Evolutionary conservation across 2,888 invertebrate genomes (phyloP).

Genomic region (Leptinotarsa haldemani): DNA sequence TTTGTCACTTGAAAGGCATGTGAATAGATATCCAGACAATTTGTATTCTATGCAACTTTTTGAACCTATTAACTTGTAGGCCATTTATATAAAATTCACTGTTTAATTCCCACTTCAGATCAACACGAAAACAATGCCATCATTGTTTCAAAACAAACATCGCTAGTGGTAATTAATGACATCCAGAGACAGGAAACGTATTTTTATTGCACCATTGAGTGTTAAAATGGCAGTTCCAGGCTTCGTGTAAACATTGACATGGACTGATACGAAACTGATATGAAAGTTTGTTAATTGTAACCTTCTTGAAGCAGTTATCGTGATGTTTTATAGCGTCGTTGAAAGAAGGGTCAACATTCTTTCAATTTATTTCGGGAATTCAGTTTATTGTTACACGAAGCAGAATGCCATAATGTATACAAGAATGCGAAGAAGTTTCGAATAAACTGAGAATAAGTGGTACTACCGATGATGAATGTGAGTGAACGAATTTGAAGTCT

Average conservation of each 20-base stretch:
- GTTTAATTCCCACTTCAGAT: slow-evolving; percentile 12
- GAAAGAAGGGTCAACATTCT: slow-evolving; percentile 4
- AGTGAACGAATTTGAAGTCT: too few species aligned
- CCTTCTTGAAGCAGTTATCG: slow-evolving; percentile 6
- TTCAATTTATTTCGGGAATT: slow-evolving; percentile 6
- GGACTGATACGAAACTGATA: slow-evolving; percentile 18
- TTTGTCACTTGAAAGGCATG: slow-evolving; percentile 16
- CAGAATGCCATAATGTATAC: not conserved
- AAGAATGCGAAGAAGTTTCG: not conserved
- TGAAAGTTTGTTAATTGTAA: slow-evolving; percentile 8
- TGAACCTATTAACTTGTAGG: slow-evolving; percentile 1
- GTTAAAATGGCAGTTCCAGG: slow-evolving; percentile 28
- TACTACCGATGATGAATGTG: too few species aligned
- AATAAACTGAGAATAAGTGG: too few species aligned
- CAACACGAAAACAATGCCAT: slow-evolving; percentile 30
- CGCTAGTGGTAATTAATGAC: slow-evolving; percentile 30
- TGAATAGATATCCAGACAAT: not conserved
- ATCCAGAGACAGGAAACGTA: slow-evolving; percentile 34
- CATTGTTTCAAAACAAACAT: slow-evolving; percentile 33
- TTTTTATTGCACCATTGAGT: slow-evolving; percentile 29
- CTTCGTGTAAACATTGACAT: slow-evolving; percentile 30
- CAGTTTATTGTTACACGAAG: slow-evolving; percentile 9
- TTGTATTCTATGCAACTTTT: not conserved
- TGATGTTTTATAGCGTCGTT: not conserved
- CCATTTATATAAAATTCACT: slow-evolving; percentile 7